phyloP scores from a whole-genome alignment of 1,140 invertebrate genomes.

The Homalodisca vitripennis region DNA sequence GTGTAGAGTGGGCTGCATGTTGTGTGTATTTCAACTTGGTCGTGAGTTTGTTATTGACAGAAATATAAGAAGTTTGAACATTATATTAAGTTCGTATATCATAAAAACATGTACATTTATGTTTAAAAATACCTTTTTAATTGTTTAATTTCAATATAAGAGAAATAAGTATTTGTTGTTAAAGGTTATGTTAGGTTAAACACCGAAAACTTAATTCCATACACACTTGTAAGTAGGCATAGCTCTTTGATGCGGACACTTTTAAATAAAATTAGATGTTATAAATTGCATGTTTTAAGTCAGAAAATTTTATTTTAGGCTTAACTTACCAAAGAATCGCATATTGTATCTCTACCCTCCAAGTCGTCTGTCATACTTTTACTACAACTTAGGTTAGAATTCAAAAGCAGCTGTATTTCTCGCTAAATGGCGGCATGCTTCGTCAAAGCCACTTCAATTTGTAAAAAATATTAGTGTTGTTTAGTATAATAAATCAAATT shows the following conservation, averaged over 20 bases:
- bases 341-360: conserved; percentile 65
- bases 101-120: too few relatives aligned
- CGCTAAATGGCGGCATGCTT: conserved; percentile 14
- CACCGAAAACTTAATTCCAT: not conserved
- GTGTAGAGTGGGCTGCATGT: too few relatives aligned
- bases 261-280: not conserved
- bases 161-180: not conserved
- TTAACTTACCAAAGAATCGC: conserved; percentile 63
- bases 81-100: too few relatives aligned
- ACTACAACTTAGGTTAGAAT: conserved; percentile 38
- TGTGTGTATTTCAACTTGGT: too few relatives aligned
- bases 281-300: conserved; percentile 22
- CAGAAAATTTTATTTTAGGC: not conserved
- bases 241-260: not conserved
- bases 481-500: too few relatives aligned
- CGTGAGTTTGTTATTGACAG: too few relatives aligned
- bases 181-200: conserved; percentile 20
- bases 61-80: too few relatives aligned
- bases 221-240: not conserved
- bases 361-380: conserved; percentile 63
- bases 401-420: conserved; percentile 46
- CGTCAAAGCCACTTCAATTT: not conserved
- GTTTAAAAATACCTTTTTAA: too few relatives aligned
- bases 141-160: too few relatives aligned
- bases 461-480: too few relatives aligned